Percentiles rank a stretch among this genome's conserved stretches.
Conservation (phyloP, 1,140 invertebrate genomes). For the Pissodes strobi region DNA sequence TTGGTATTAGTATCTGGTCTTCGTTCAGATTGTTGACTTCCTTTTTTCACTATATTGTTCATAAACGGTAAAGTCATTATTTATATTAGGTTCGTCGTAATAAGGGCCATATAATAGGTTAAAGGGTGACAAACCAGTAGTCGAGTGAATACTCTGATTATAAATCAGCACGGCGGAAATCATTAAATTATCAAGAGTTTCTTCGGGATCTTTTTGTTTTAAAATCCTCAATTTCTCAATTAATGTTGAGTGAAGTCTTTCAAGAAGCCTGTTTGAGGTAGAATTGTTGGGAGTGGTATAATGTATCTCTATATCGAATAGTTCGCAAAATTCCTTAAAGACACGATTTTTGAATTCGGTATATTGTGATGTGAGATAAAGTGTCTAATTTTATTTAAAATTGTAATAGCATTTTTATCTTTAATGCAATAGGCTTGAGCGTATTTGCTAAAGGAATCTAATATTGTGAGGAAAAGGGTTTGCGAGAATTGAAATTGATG, state of each 20-base stretch:
- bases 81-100: too few relatives aligned
- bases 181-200: conserved; percentile 22
- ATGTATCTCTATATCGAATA: conserved; percentile 35
- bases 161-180: conserved; percentile 30
- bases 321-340: conserved; percentile 30
- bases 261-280: conserved; percentile 32
- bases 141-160: conserved; percentile 40
- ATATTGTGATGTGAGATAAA: background rate
- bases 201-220: too few relatives aligned
- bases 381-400: conserved; percentile 8
- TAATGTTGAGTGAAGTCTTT: conserved; percentile 42
- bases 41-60: too few relatives aligned
- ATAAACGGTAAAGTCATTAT: too few relatives aligned
- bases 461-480: conserved; percentile 39
- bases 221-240: conserved; percentile 40
- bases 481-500: conserved; percentile 35
- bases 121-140: conserved; percentile 31
- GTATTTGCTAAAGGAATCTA: conserved; percentile 37
- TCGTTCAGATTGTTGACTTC: too few relatives aligned
- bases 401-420: conserved; percentile 2
- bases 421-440: conserved; percentile 2
- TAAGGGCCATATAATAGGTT: conserved; percentile 16
- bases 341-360: conserved; percentile 38
- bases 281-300: too few relatives aligned
- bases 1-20: too few relatives aligned